Evolutionary conservation across 2,888 invertebrate species (phyloP), one percentile per base, ranked within the genome.

Genomic region (Papilio demoleus): DNA sequence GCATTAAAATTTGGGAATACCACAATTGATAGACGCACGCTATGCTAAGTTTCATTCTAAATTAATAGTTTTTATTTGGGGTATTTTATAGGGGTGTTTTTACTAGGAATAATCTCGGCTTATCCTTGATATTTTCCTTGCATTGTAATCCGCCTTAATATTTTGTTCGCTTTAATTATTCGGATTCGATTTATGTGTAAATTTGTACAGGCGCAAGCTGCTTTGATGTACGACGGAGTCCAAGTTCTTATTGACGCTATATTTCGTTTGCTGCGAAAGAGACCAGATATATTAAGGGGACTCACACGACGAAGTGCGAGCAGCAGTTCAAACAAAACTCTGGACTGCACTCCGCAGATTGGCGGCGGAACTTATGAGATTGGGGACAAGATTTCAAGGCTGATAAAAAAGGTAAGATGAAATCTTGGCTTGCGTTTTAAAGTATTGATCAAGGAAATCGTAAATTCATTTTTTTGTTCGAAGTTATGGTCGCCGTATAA

Each of bases 141-240:
- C 5, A 24, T 12, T 50, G 6, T 11, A 34, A 4, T 14, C 31
- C 12, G 5, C 38, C 19, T 36, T 59, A 12, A 22, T 59, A 17
- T 59, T 17, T 38, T 36, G 24, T 50, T 24, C 14, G 47, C 27
- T 27, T 24, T 68, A 64, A 63, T 53, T 11, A 22, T 64, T 22
- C 17, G 36, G 31, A 22, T 65, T 56, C 42, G 42, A n/a, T 22
- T 34, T 63, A 50, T 6, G 53, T 27, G 14, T 53, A 53, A 24
- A 53, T 62, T 70, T 69, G 42, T 63, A 72, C 85, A 97, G 97
- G 97, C 98, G 4, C 96, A 98, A 88, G 97, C 98, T 0, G 99
- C 98, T 0, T 93, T 99, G 73, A 97, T 98, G 95, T 98, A 97
- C 86, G 99, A 99, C 82, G 97, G 97, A 0, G 97, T 98, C 9